Base-by-base conservation (phyloP, 2,888 invertebrate genomes). In the Cerastoderma edule region DNA sequence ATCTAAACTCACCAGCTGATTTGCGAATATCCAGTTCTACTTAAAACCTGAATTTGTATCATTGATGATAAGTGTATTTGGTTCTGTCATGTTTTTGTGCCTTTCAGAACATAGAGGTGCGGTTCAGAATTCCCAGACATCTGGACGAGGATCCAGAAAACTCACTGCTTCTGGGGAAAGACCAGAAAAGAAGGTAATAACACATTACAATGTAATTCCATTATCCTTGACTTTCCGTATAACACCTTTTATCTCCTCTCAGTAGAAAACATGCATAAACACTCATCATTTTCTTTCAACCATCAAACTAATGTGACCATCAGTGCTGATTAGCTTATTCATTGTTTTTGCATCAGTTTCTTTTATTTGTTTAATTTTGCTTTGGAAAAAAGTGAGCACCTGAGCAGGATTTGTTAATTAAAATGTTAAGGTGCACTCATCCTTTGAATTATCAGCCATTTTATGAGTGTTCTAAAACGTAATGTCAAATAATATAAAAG, bases 91-190 rank as follows among this genome's bases (percentile, higher is more conserved):
- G 30, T 8, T 66, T 66, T 27, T 67, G 6, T 67, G 8, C 50
- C 24, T 44, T 32, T 19, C 32, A 50, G 60, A 50, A 35, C 48
- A 50, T 33, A 28, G 63, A 46, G 69, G 63, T 78, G 83, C 84
- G 60, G 89, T 89, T 5, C 80, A 83, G 72, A 86, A 88, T 71
- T 89, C 89, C 81, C 83, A 85, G 63, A 89, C 87, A 24, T 84
- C 89, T 8, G 79, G 84, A 19, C 80, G 83, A 28, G 85, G 85
- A 2, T 86, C 89, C 16, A 83, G 85, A 54, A 83, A 85, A 24
- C 88, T 92, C 10, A 86, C 81, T 57, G 83, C 92, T 33, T 89
- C 89, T 16, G 92, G 92, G 92, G 89, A 90, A 30, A 84, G 84
- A n/a, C 91, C 92, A 16, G 79, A 78, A 44, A 89, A 88, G 73